These are phyloP conservation scores for Eurosta solidaginis DNA, from an alignment of 1,140 invertebrate species.

Conservation along the genomic window DNA sequence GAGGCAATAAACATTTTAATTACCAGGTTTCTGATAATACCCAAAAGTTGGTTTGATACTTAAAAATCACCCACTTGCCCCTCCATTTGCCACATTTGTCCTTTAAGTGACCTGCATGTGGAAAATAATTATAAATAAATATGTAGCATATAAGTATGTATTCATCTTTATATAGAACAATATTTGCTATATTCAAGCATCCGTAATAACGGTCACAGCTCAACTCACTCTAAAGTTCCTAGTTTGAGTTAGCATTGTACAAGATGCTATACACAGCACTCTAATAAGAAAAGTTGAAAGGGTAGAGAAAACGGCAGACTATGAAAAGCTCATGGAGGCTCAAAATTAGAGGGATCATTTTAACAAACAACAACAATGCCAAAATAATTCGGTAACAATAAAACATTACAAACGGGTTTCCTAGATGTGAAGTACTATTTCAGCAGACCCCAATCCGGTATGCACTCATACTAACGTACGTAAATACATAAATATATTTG, in stretches of 20 bases:
- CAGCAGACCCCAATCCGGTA: not conserved
- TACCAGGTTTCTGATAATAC: not conserved
- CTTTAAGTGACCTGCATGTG: not conserved
- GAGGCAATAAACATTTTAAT: not conserved
- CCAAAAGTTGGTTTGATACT: constrained; percentile 16
- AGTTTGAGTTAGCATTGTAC: not conserved
- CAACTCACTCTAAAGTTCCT: no score
- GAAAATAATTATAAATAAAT: constrained; percentile 19
- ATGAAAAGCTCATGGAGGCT: not conserved
- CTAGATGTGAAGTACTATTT: constrained; percentile 1
- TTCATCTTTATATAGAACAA: not conserved
- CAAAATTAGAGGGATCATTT: not conserved
- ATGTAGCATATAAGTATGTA: not conserved
- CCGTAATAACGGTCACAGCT: not conserved
- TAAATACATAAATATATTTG: not conserved
- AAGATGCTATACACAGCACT: not conserved
- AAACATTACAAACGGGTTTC: not conserved
- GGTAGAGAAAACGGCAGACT: not conserved
- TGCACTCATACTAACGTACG: not conserved
- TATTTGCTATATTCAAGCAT: not conserved
- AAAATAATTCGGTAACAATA: constrained; percentile 3
- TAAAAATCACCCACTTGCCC: not conserved
- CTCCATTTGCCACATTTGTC: not conserved
- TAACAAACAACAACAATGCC: not conserved
- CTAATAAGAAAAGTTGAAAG: not conserved